These are phyloP conservation scores for Caenorhabditis sp. DNA, from an alignment of 2,888 invertebrate species.

Conservation along the genomic window DNA sequence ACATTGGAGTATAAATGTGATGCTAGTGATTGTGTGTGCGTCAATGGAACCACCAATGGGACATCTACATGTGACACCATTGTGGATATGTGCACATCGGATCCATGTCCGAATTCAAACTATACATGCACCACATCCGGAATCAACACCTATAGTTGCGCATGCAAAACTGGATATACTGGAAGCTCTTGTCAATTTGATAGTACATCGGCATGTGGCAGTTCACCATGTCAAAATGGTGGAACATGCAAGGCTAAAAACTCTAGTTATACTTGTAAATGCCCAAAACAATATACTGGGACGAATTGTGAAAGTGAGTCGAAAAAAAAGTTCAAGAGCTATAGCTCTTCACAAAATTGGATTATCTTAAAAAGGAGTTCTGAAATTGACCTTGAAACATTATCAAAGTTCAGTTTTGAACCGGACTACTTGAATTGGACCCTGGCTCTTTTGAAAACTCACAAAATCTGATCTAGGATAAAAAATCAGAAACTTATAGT, in stretches of 20 bases:
- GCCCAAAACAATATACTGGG: constrained; percentile 16
- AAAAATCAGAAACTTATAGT: background rate
- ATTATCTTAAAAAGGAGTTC: too few relatives aligned
- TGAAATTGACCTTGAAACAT: too few relatives aligned
- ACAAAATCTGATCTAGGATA: too few relatives aligned
- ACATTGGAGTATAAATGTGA: constrained; percentile 11
- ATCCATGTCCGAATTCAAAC: background rate
- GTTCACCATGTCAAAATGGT: constrained; percentile 18
- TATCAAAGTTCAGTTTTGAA: too few relatives aligned
- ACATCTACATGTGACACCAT: background rate
- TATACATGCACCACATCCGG: constrained; percentile 8
- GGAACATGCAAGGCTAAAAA: constrained; percentile 13
- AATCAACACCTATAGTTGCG: constrained; percentile 21
- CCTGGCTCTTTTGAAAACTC: too few relatives aligned
- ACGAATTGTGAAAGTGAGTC: constrained; percentile 29
- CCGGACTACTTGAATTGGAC: too few relatives aligned
- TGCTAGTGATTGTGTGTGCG: constrained; percentile 22
- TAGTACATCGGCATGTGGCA: constrained; percentile 12
- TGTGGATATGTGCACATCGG: background rate
- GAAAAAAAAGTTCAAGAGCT: too few relatives aligned
- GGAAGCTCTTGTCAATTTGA: constrained; percentile 17
- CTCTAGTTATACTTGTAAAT: constrained; percentile 18
- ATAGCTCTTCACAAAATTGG: too few relatives aligned
- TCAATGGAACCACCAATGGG: constrained; percentile 14
- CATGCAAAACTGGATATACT: constrained; percentile 17